phyloP scores from a whole-genome alignment of 1,140 invertebrate species.

The Sitophilus oryzae region DNA sequence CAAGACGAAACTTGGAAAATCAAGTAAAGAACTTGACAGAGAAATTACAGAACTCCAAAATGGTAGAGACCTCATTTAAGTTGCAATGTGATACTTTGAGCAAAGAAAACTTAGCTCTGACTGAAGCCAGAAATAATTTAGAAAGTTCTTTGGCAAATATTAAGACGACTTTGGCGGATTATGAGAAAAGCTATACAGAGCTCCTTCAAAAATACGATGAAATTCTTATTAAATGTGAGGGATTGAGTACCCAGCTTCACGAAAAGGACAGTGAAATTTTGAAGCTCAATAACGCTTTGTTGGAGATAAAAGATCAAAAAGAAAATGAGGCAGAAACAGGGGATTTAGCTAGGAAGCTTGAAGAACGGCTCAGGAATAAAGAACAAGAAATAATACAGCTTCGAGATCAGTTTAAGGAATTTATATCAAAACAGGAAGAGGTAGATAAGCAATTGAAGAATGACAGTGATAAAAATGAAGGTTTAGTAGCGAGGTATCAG shows the following conservation, averaged over 20 bases:
- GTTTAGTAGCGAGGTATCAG: neutral
- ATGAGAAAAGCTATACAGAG: conserved; percentile 27
- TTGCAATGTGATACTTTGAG: conserved; percentile 34
- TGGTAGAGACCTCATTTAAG: conserved; percentile 36
- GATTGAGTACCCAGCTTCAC: conserved; percentile 15
- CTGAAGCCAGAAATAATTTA: conserved; percentile 26
- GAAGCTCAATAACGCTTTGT: neutral
- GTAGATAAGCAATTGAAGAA: neutral
- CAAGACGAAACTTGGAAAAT: conserved; percentile 27
- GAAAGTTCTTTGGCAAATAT: conserved; percentile 23
- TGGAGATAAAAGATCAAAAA: conserved; percentile 1
- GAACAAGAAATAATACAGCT: conserved; percentile 10
- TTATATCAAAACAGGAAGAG: neutral
- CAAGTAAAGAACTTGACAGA: conserved; percentile 30
- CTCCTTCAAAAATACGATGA: conserved; percentile 23
- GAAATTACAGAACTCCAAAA: conserved; percentile 36
- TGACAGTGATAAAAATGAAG: neutral
- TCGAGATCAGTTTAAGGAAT: conserved; percentile 12
- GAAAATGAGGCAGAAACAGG: conserved; percentile 1
- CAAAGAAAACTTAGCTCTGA: conserved; percentile 29
- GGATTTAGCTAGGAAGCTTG: neutral
- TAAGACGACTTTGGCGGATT: conserved; percentile 17
- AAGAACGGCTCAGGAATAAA: neutral
- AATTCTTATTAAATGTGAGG: conserved; percentile 15
- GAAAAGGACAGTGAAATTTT: conserved; percentile 16